A percentile compares a stretch with the other conserved stretches of the same genome.
Conservation (phyloP, 2,797 vertebrate genomes). For the Podarcis lilfordi region DNA sequence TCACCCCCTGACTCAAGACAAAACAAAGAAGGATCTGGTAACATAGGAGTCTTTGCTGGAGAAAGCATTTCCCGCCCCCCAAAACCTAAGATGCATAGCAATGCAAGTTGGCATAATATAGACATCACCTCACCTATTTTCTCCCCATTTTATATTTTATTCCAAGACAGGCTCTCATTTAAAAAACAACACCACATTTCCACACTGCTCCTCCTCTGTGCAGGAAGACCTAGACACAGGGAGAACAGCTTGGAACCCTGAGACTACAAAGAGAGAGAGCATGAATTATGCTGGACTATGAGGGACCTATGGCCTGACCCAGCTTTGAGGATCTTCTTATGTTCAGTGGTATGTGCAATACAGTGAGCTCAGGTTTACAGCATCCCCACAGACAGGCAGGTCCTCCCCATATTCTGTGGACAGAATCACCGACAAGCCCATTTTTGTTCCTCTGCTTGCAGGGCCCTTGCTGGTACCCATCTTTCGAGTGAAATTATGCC, state of each 20-base stretch:
- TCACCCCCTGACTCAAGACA: background rate
- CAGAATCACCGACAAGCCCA: background rate
- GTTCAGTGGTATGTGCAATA: too few relatives aligned
- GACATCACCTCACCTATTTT: background rate
- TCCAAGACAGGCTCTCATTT: background rate
- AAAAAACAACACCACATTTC: background rate
- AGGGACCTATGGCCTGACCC: too few relatives aligned
- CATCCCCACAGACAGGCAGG: too few relatives aligned
- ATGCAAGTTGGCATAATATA: background rate
- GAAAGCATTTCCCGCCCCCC: background rate
- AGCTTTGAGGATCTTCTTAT: too few relatives aligned
- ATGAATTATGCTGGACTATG: background rate
- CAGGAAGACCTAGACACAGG: background rate
- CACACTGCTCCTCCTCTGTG: background rate
- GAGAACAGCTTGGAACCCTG: background rate
- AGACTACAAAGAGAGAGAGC: background rate
- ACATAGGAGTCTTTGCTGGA: background rate
- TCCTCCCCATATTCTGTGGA: background rate
- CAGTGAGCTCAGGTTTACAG: background rate
- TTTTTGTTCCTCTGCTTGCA: background rate
- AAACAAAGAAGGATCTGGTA: rapidly evolving
- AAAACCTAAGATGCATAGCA: background rate
- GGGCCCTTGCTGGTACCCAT: background rate
- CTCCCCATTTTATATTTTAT: background rate
- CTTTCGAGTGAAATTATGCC: background rate